Conservation (phyloP, 2,113 vertebrate genomes). For the Macrotis lagotis region DNA sequence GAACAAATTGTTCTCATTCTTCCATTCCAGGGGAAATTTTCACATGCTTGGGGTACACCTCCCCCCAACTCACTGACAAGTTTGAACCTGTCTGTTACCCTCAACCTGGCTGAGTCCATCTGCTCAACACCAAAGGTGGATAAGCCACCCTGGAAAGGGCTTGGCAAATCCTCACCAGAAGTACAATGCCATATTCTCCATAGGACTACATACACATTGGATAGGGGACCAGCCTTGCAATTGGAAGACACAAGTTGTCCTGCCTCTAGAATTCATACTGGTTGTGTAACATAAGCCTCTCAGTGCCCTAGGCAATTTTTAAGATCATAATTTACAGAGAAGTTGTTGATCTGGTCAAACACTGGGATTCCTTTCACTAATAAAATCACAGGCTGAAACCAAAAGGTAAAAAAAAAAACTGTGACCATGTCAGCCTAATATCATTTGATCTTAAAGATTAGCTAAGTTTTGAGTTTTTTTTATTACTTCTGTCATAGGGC, state of each 20-base stretch:
- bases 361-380: not conserved
- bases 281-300: not conserved
- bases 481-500: not conserved
- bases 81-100: not conserved
- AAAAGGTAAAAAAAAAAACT: not conserved
- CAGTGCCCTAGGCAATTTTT: not conserved
- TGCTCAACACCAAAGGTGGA: not conserved
- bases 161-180: too few relatives aligned
- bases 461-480: not conserved
- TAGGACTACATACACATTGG: not conserved
- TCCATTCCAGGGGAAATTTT: not conserved
- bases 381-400: not conserved
- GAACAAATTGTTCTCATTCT: not conserved
- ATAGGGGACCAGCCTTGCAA: not conserved
- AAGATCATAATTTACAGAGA: not conserved
- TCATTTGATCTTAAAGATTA: not conserved
- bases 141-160: too few relatives aligned
- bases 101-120: not conserved
- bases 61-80: too few relatives aligned
- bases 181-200: not conserved
- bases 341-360: not conserved
- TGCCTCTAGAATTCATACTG: not conserved
- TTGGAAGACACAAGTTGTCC: not conserved
- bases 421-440: not conserved
- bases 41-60: not conserved